phyloP scores from a whole-genome alignment of 2,797 vertebrate genomes.

The Manis pentadactyla region DNA sequence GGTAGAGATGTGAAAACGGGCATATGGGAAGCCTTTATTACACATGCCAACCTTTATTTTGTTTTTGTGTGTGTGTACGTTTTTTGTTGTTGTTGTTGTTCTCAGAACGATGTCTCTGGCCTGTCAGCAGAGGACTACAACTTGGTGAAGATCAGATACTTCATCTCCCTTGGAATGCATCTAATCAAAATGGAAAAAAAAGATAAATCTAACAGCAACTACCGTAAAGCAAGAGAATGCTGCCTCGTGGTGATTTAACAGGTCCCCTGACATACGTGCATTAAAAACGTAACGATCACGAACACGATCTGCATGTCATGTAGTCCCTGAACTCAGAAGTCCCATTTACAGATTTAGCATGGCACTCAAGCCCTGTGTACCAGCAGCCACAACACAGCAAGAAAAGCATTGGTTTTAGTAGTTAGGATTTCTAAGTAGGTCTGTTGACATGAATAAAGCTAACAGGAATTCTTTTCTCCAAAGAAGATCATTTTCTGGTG shows the following conservation, averaged over 20 bases:
- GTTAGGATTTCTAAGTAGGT: not conserved
- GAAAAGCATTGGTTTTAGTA: not conserved
- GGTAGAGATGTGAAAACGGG: not conserved
- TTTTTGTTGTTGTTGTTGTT: not conserved
- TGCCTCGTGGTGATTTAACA: not conserved
- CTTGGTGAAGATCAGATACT: conserved; percentile 11
- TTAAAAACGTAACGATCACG: not conserved
- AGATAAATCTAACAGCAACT: not conserved
- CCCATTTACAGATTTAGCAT: not conserved
- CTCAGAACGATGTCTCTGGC: not conserved
- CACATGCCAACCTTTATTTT: not conserved
- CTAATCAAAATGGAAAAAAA: conserved; percentile 55
- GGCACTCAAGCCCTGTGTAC: accelerated
- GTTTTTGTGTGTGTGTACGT: not conserved
- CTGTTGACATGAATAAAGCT: not conserved
- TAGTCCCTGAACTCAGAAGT: not conserved
- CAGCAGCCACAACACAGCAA: no score
- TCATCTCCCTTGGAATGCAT: conserved; percentile 26
- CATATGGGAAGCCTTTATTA: not conserved
- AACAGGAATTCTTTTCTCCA: not conserved
- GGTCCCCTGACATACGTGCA: not conserved
- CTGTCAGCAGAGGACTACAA: not conserved
- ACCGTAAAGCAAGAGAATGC: not conserved
- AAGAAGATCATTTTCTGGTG: conserved; percentile 4
- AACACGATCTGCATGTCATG: not conserved